Percentiles rank a stretch among this genome's conserved stretches.
Conservation (phyloP, 2,113 vertebrate genomes). For the Vimba vimba region DNA sequence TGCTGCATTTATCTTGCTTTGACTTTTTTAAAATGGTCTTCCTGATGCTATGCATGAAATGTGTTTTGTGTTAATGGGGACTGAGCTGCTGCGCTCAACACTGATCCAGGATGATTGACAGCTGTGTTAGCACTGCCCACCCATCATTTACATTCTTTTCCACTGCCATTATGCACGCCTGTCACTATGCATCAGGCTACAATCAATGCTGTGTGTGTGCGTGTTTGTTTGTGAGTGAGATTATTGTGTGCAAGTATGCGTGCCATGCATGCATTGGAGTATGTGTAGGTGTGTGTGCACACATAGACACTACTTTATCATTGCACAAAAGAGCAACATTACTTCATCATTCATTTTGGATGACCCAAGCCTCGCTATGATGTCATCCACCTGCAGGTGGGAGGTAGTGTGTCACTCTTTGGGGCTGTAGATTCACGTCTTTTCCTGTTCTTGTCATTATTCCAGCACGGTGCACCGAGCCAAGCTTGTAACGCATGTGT, state of each 20-base stretch:
- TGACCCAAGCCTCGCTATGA: not conserved
- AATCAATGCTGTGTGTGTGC: slow-evolving; percentile 11
- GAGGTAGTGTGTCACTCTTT: not conserved
- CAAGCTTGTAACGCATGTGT: slow-evolving; percentile 23
- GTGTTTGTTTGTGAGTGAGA: not conserved
- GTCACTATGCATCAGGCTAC: slow-evolving; percentile 37
- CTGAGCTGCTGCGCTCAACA: not conserved
- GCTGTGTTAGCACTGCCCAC: slow-evolving; percentile 33
- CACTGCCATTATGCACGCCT: slow-evolving; percentile 40
- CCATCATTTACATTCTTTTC: slow-evolving; percentile 25
- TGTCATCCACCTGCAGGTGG: slow-evolving; percentile 18
- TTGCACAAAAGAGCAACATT: not conserved
- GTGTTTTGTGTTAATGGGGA: not conserved
- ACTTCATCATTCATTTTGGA: not conserved
- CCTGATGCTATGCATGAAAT: not conserved
- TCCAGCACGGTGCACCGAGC: slow-evolving; percentile 9
- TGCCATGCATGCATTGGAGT: not conserved
- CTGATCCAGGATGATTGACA: slow-evolving; percentile 28
- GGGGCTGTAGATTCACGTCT: not conserved
- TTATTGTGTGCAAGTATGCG: not conserved
- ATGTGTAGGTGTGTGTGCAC: not conserved
- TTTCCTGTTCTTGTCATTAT: not conserved
- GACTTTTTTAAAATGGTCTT: not conserved
- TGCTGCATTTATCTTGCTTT: not conserved
- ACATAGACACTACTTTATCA: not conserved